Conservation (phyloP, 1,140 invertebrate genomes). For the Rhizoglyphus robini region DNA sequence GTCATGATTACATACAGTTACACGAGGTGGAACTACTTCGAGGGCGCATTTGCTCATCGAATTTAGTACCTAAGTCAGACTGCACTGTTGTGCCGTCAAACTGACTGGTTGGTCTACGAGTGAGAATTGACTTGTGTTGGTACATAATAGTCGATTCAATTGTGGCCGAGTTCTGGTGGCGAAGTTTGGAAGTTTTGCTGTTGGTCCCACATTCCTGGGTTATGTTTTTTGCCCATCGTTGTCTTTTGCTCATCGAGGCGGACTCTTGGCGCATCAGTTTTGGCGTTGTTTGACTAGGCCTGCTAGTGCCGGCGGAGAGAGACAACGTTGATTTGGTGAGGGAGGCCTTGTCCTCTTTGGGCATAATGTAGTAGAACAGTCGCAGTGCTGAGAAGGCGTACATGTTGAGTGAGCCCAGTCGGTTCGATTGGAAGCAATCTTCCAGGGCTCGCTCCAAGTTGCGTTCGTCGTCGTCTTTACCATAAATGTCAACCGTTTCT, state of each 20-base stretch:
- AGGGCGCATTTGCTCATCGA: background rate
- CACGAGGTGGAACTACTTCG: slow-evolving; percentile 4
- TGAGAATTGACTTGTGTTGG: background rate
- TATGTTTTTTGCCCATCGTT: background rate
- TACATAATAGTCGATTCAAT: background rate
- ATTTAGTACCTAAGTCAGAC: background rate
- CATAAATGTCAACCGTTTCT: slow-evolving; percentile 22
- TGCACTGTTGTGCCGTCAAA: background rate
- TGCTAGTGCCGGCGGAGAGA: background rate
- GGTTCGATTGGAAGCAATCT: slow-evolving; percentile 19
- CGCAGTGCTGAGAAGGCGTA: slow-evolving; percentile 19
- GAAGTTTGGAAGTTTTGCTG: too few relatives aligned
- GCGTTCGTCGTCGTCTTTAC: slow-evolving; percentile 19
- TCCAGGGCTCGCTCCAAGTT: slow-evolving; percentile 7
- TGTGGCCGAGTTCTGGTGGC: too few relatives aligned
- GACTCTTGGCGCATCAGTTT: background rate
- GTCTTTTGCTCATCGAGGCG: background rate
- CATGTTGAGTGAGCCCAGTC: slow-evolving; percentile 19
- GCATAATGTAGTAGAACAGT: slow-evolving; percentile 17
- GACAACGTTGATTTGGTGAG: background rate
- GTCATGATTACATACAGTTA: background rate
- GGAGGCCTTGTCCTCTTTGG: background rate
- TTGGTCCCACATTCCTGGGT: background rate
- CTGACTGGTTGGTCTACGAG: background rate
- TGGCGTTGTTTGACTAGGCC: background rate